Evolutionary conservation across 2,888 invertebrate genomes (phyloP).

Genomic region (Synanthedon formicaeformis): DNA sequence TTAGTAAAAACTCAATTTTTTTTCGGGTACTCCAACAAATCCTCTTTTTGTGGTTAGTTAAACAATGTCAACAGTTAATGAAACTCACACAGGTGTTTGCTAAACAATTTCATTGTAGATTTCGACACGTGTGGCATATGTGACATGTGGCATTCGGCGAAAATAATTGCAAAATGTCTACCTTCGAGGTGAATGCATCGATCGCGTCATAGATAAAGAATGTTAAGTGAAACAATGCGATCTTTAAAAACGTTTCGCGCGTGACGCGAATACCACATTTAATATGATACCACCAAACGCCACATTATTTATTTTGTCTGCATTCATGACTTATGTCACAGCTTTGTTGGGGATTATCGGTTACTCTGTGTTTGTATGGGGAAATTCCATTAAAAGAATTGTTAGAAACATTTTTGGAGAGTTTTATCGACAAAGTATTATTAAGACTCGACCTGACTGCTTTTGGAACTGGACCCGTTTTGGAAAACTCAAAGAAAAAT

Average conservation of each 20-base stretch:
- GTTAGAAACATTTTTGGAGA: too few species aligned
- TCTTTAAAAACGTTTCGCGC: slow-evolving; percentile 31
- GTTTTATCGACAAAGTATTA: too few species aligned
- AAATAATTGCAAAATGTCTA: slow-evolving; percentile 32
- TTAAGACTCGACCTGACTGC: too few species aligned
- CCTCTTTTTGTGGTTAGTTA: too few species aligned
- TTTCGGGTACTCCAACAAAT: too few species aligned
- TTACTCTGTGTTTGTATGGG: background rate
- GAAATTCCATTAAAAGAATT: background rate
- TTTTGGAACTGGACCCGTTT: too few species aligned
- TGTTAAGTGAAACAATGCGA: slow-evolving; percentile 61
- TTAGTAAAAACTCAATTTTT: too few species aligned
- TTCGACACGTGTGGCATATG: slow-evolving; percentile 8
- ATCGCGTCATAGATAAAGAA: slow-evolving; percentile 56
- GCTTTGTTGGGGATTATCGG: background rate
- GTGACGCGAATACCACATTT: slow-evolving; percentile 34
- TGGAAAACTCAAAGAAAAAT: too few species aligned
- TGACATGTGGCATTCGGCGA: slow-evolving; percentile 18
- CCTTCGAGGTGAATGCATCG: slow-evolving; percentile 21
- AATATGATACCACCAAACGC: background rate
- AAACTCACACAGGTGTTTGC: too few species aligned
- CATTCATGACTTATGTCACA: background rate
- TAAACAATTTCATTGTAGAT: too few species aligned
- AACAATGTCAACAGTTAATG: too few species aligned
- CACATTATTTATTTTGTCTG: background rate